Conservation (phyloP, 2,888 invertebrate species). For the Leptarthrus brevirostris region DNA sequence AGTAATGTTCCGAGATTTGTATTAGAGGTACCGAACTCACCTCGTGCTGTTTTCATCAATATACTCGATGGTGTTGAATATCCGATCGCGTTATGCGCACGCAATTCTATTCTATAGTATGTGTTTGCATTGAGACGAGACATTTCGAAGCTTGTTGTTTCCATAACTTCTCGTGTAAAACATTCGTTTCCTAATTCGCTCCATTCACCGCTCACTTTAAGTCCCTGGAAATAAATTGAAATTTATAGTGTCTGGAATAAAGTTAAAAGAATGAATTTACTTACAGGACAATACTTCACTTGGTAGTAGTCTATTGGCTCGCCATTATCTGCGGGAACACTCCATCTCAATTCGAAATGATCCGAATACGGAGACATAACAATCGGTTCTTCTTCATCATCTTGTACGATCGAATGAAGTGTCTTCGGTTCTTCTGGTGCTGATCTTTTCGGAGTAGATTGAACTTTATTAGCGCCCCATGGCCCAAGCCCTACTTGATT, state of each 20-base stretch:
- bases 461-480: slow-evolving; percentile 75
- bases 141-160: slow-evolving; percentile 77
- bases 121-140: slow-evolving; percentile 80
- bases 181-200: slow-evolving; percentile 70
- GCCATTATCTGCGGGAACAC: slow-evolving; percentile 88
- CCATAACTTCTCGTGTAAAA: slow-evolving; percentile 71
- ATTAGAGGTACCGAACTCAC: slow-evolving; percentile 75
- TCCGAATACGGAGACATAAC: slow-evolving; percentile 77
- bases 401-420: slow-evolving; percentile 67
- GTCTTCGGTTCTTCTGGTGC: slow-evolving; percentile 80
- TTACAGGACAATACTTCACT: slow-evolving; percentile 84
- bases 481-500: slow-evolving; percentile 85
- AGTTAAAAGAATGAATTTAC: slow-evolving; percentile 59
- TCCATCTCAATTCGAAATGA: slow-evolving; percentile 86
- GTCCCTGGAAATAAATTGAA: slow-evolving; percentile 68
- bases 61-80: slow-evolving; percentile 81
- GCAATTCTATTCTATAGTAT: slow-evolving; percentile 84
- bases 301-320: slow-evolving; percentile 87
- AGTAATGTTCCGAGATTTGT: slow-evolving; percentile 66
- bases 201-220: slow-evolving; percentile 78
- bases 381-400: slow-evolving; percentile 68
- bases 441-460: slow-evolving; percentile 81
- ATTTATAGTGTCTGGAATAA: no score
- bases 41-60: slow-evolving; percentile 86
- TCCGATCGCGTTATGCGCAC: slow-evolving; percentile 88